phyloP scores from a whole-genome alignment of 2,888 invertebrate genomes.

The Nudaria mundana region DNA sequence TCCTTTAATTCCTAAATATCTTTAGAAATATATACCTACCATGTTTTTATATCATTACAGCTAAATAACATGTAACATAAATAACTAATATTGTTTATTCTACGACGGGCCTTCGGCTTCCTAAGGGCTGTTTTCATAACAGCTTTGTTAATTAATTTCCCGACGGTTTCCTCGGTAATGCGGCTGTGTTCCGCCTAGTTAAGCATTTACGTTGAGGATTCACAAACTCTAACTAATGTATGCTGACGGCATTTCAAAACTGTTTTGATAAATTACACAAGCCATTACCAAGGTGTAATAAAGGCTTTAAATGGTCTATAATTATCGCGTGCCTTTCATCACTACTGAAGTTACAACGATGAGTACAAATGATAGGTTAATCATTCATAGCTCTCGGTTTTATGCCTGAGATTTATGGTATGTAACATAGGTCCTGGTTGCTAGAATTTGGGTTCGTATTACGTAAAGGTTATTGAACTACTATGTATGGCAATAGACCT shows the following conservation, averaged over 20 bases:
- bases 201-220: conserved; percentile 31
- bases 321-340: conserved; percentile 4
- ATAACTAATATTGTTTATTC: conserved; percentile 18
- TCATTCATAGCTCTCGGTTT: too few species aligned
- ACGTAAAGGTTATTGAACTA: too few species aligned
- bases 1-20: too few species aligned
- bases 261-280: conserved; percentile 45
- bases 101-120: conserved; percentile 35
- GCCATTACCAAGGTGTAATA: conserved; percentile 20
- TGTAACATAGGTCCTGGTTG: too few species aligned
- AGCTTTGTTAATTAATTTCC: conserved; percentile 50
- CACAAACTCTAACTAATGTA: conserved; percentile 30
- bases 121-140: conserved; percentile 22
- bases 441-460: too few species aligned
- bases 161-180: conserved; percentile 13
- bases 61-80: conserved; percentile 29
- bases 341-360: neutral
- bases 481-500: too few species aligned
- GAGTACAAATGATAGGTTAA: too few species aligned
- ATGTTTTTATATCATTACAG: neutral
- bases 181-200: conserved; percentile 43
- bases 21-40: too few species aligned
- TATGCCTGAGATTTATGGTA: too few species aligned
- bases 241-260: conserved; percentile 32
- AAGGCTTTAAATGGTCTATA: conserved; percentile 5